Evolutionary conservation across 2,113 vertebrate genomes (phyloP), one percentile per base, ranked within the genome.

Genomic region (Calidris pygmaea): DNA sequence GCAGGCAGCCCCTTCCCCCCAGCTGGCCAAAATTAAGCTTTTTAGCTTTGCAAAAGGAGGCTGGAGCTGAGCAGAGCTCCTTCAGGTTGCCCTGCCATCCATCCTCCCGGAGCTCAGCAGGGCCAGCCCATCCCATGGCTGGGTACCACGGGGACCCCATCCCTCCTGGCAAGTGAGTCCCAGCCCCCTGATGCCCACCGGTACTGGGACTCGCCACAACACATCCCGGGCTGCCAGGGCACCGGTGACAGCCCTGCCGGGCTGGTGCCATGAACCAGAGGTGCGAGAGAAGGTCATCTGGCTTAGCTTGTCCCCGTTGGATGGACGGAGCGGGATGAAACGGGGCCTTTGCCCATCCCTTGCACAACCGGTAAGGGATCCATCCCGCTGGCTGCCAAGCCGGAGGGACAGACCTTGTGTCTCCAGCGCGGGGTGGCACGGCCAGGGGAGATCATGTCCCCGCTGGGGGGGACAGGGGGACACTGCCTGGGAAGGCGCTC

Each of bases 121-220:
- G 72, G 12, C 34, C 75, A 68, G 58, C 71, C 52, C 43, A 2
- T 41, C 74, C 71, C 58, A 39, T 4, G 56, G 75, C 24, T 0
- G 6, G 88, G 74, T 71, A 67, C 65, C 82, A 17, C 2, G 0
- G 85, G 56, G 5, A 35, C 47, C 73, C 47, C 41, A 47, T 78
- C 66, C 91, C 2, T 3, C 41, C n/a, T 6, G 50, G 29, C 29
- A 72, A 60, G 39, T 3, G 68, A 30, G 14, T 26, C 55, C 30
- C 76, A 45, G 59, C 27, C 50, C 45, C 55, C 0, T 4, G 3
- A 16, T 5, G 4, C 84, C 74, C 19, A 0, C 4, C 2, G 5
- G 37, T 4, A 43, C 43, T 41, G 1, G 3, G 48, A 20, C 53
- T 37, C 1, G 0, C 50, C 4, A 1, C 0, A 1, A 26, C 56